These are phyloP conservation scores for Rhinatrema bivittatum DNA, from an alignment of 2,797 vertebrate genomes.

Conservation along the genomic window DNA sequence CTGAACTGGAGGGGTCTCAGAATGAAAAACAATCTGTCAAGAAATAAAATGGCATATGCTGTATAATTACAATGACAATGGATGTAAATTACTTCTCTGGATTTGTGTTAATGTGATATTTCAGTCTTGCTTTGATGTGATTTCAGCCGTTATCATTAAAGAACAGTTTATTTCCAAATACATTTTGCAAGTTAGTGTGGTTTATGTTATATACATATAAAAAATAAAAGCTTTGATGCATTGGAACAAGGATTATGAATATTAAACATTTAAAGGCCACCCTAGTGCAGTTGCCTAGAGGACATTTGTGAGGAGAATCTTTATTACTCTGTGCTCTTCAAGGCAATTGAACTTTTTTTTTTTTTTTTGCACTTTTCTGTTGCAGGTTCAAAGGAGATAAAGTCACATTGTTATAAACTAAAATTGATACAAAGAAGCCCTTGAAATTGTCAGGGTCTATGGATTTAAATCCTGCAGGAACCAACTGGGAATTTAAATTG, in stretches of 20 bases:
- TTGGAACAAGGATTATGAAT: background rate
- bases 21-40: too few relatives aligned
- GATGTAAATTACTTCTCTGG: too few relatives aligned
- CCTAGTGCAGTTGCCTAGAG: background rate
- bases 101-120: too few relatives aligned
- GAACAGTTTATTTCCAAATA: background rate
- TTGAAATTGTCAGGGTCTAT: background rate
- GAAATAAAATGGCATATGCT: too few relatives aligned
- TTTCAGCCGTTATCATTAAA: background rate
- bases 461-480: slow-evolving; percentile 1
- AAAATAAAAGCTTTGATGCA: background rate
- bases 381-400: background rate
- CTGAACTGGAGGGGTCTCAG: too few relatives aligned
- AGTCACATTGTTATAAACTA: background rate
- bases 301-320: background rate
- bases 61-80: too few relatives aligned
- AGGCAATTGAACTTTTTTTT: background rate
- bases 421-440: background rate
- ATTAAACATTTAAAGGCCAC: background rate
- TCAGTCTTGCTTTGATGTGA: too few relatives aligned
- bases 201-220: background rate
- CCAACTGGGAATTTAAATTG: background rate
- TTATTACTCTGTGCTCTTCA: background rate
- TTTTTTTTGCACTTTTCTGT: background rate
- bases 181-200: background rate